Conservation (phyloP, 2,888 invertebrate genomes). For the Ochropleura plecta region DNA sequence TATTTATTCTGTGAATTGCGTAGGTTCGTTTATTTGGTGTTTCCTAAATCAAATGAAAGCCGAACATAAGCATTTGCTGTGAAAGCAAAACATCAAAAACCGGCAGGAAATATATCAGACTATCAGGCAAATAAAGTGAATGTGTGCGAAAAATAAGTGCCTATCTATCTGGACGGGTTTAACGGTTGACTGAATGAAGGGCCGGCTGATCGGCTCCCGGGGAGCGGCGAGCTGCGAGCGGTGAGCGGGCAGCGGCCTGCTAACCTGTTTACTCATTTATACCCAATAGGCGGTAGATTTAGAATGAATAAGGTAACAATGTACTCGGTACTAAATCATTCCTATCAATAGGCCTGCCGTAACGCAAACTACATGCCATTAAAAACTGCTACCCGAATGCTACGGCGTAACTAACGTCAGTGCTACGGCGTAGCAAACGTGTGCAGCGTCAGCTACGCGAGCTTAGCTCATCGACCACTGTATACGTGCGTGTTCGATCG, state of each 20-base stretch:
- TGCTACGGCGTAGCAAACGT: slow-evolving; percentile 19
- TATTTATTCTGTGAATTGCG: too few relatives aligned
- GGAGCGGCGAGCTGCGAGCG: too few relatives aligned
- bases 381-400: slow-evolving; percentile 4
- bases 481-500: neutral
- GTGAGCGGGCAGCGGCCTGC: neutral
- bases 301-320: slow-evolving; percentile 5
- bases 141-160: slow-evolving; percentile 38
- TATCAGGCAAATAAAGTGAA: slow-evolving; percentile 31
- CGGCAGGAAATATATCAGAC: neutral
- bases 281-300: neutral
- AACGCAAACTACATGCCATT: neutral
- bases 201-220: neutral
- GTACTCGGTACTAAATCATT: slow-evolving; percentile 7
- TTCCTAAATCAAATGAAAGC: too few relatives aligned
- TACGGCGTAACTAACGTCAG: slow-evolving; percentile 26
- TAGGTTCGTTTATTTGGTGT: too few relatives aligned
- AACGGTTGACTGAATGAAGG: slow-evolving; percentile 24
- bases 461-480: slow-evolving; percentile 10
- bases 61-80: too few relatives aligned
- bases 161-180: slow-evolving; percentile 22
- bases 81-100: too few relatives aligned
- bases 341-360: too few relatives aligned
- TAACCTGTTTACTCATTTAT: slow-evolving; percentile 31
- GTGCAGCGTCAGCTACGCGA: slow-evolving; percentile 8